Base-by-base conservation (phyloP, 1,140 invertebrate species). In the Pseudoatta argentina region DNA sequence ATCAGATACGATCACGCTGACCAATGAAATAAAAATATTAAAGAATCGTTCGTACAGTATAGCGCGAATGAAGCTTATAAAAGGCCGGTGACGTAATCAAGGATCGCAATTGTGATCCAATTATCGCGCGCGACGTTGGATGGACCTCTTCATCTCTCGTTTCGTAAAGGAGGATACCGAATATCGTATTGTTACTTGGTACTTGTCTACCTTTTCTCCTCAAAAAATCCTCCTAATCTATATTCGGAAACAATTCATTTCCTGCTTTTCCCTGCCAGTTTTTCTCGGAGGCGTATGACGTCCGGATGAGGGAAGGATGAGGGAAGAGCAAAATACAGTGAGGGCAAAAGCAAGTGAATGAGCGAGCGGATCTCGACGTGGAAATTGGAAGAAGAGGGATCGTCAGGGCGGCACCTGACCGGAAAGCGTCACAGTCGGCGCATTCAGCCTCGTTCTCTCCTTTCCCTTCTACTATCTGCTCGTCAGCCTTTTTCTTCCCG, bases 351-450 rank as follows among this genome's bases (percentile, higher is more conserved):
- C 73, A 73, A 92, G 86, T 85, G 88, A 92, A 91, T 76, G 89
- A 93, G 79, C 87, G 86, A 89, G 88, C 51, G 76, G 89, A 92
- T 85, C 87, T 75, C 75, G 87, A 89, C 77, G 72, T 87, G 81
- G 87, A 91, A 91, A 92, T 91, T 91, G 88, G 91, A 92, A 92
- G 69, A 90, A 93, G 91, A 92, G 93, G 89, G 87, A 94, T 93
- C 89, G 91, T 89, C 92, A 92, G 93, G 93, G 93, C 92, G 92
- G 93, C 94, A 94, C 93, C 94, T 94, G 93, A 94, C 94, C 93
- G 94, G 94, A 94, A 94, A 94, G 92, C 94, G 94, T 94, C 93
- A 94, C 93, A 94, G 94, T 94, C 93, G 91, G 79, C 93, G 94
- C 90, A 91, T 92, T 94, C 92, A 94, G 92, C 92, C 91, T 93